Conservation (phyloP, 2,888 invertebrate species). For the Chironomus tentans region DNA sequence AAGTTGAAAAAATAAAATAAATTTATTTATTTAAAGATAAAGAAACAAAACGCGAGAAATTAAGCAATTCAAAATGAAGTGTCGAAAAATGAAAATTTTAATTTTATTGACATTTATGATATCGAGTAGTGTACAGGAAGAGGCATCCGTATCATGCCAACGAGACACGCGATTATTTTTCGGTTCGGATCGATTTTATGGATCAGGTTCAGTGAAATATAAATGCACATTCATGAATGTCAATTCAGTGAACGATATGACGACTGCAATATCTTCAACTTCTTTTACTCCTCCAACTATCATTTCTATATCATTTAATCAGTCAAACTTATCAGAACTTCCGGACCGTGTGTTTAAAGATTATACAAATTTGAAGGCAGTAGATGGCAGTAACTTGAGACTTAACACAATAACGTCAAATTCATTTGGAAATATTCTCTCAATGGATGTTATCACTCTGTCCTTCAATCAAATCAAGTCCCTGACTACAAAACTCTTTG, state of each 20-base stretch:
- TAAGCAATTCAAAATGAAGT: too few relatives aligned
- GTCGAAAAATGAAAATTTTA: not conserved
- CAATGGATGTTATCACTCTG: not conserved
- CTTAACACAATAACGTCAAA: not conserved
- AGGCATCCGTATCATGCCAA: not conserved
- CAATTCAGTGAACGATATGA: not conserved
- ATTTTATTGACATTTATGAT: not conserved
- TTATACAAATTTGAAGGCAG: not conserved
- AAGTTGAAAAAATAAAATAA: too few relatives aligned
- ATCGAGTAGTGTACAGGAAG: not conserved
- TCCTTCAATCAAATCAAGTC: not conserved
- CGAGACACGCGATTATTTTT: not conserved
- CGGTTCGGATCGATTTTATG: not conserved
- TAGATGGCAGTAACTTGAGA: not conserved
- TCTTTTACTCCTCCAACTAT: not conserved
- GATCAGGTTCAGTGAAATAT: not conserved
- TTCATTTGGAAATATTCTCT: not conserved
- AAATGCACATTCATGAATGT: not conserved
- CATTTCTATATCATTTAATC: not conserved
- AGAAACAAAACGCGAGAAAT: too few relatives aligned
- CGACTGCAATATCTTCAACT: not conserved
- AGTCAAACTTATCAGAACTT: not conserved
- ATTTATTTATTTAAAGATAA: too few relatives aligned
- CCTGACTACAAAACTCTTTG: not conserved
- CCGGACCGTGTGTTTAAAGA: not conserved